Evolutionary conservation across 1,140 invertebrate species (phyloP).

Genomic region (Cydia pomonella): DNA sequence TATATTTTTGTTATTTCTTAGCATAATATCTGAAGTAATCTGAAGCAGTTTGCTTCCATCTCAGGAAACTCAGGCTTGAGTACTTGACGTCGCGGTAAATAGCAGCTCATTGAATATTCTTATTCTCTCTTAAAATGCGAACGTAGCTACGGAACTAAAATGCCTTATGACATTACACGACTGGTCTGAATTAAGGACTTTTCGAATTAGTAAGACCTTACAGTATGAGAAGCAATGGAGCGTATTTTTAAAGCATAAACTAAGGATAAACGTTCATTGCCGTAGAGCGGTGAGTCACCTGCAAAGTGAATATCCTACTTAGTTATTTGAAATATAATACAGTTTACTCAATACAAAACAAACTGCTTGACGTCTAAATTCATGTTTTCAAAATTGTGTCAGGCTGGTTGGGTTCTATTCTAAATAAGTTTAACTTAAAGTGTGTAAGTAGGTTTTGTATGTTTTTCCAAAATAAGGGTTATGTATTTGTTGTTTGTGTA

Average conservation of each 20-base stretch:
- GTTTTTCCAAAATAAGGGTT: too few species aligned
- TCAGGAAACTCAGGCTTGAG: not conserved
- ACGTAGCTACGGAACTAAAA: not conserved
- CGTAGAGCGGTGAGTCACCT: too few species aligned
- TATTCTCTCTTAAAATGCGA: not conserved
- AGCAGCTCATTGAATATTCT: constrained; percentile 30
- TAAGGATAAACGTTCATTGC: not conserved
- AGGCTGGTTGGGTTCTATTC: too few species aligned
- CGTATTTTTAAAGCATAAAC: not conserved
- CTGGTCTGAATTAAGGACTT: not conserved
- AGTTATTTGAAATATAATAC: too few species aligned
- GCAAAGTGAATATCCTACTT: too few species aligned
- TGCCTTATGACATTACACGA: not conserved
- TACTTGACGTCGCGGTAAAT: constrained; percentile 22
- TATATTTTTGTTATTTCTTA: not conserved
- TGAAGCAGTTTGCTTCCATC: not conserved
- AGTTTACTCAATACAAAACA: too few species aligned
- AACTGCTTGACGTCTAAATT: too few species aligned
- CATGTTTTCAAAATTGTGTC: too few species aligned
- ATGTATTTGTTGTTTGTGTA: too few species aligned
- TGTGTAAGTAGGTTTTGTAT: too few species aligned
- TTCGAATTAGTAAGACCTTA: not conserved
- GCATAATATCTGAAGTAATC: not conserved
- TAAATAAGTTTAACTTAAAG: too few species aligned
- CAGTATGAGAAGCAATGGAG: not conserved